Base-by-base conservation (phyloP, 2,797 vertebrate species). In the Microhierax caerulescens region DNA sequence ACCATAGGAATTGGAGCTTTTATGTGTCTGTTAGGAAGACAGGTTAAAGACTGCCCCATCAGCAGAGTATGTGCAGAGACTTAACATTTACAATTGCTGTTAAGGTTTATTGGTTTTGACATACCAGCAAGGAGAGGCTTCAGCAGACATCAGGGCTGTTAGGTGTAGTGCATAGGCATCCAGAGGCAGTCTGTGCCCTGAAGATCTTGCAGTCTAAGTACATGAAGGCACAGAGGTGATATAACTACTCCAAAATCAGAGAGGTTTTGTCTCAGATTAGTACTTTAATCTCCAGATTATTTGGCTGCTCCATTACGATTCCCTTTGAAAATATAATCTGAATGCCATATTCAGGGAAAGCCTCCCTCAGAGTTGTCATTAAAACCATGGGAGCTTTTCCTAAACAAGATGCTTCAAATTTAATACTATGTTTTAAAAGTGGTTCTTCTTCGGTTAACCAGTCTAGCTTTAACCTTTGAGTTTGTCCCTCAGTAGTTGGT, bases 401-500 rank as follows among this genome's bases (percentile, higher is more conserved):
- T 59, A 51, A 89, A 63, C 0, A 0, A 78, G 10, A 69, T 39
- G n/a, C 25, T 80, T 88, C 39, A 54, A 23, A 14, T 79, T 69
- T 51, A 81, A 59, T 50, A 70, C 25, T 54, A 0, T 39, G 30
- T 57, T 90, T 9, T 6, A 67, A 89, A 90, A 73, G 9, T 14
- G 23, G 3, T 74, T 60, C 12, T 84, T 54, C 37, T 60, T 41
- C 37, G 45, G 48, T 57, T 64, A 64, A 25, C 16, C 48, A 51
- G 18, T 54, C n/a, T 67, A 18, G 1, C 34, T 89, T 79, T 83
- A 73, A 74, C 11, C 36, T 95, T 63, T 47, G 59, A 47, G 51
- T 70, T 87, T 67, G 43, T 73, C 6, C 19, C 23, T 8, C 32
- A 0, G 0, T 28, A 15, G 56, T 0, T 85, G 59, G 34, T 79